phyloP scores from a whole-genome alignment of 2,888 invertebrate species.

The Saturnia pavonia region DNA sequence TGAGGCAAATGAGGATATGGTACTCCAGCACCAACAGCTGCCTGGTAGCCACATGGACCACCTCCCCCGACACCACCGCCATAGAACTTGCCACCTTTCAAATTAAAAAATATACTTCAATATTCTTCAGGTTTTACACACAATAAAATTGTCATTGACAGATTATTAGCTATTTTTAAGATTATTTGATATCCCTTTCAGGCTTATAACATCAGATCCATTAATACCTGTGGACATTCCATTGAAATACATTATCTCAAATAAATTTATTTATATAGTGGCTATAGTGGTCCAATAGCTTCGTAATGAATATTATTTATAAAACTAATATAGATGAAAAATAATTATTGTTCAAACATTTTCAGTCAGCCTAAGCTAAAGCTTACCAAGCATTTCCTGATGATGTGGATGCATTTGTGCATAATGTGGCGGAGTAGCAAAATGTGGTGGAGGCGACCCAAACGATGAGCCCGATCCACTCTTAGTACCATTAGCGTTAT shows the following conservation, averaged over 20 bases:
- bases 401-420: conserved; percentile 77
- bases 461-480: conserved; percentile 73
- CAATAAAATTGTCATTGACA: no score
- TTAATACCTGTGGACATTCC: no score
- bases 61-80: conserved; percentile 84
- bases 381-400: conserved; percentile 76
- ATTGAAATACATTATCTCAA: not conserved
- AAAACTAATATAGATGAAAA: not conserved
- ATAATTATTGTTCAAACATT: not conserved
- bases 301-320: not conserved
- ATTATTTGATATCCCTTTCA: no score
- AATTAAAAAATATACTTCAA: no score
- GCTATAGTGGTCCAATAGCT: not conserved
- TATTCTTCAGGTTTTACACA: no score
- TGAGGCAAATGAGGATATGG: conserved; percentile 84
- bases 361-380: not conserved
- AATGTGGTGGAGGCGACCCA: conserved; percentile 77
- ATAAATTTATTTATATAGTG: not conserved
- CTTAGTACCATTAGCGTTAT: conserved; percentile 63
- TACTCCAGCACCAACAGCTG: conserved; percentile 82
- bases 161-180: no score
- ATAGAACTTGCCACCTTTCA: conserved; percentile 86
- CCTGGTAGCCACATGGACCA: conserved; percentile 85
- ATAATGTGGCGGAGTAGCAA: conserved; percentile 71
- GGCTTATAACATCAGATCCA: no score